Conservation (phyloP, 2,113 vertebrate species). For the Chloebia gouldiae region DNA sequence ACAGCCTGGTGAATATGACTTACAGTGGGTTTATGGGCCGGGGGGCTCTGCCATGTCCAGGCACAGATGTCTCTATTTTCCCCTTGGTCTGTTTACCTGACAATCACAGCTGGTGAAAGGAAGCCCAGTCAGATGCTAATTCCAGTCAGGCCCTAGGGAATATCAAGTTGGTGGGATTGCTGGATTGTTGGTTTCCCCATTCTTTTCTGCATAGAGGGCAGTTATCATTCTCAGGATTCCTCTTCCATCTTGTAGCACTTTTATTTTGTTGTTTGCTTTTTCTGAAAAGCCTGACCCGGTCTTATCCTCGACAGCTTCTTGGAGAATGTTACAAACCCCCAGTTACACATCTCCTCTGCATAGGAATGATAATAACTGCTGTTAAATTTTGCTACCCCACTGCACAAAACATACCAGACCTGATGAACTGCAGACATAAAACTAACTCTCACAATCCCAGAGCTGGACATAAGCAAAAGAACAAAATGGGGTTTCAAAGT, state of each 20-base stretch:
- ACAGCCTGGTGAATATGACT: not conserved
- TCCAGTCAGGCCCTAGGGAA: not conserved
- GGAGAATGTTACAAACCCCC: not conserved
- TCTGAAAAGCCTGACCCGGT: not conserved
- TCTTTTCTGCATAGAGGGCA: fast-evolving
- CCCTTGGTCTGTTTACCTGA: not conserved
- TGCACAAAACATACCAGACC: not conserved
- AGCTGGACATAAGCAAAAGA: not conserved
- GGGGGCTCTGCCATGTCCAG: not conserved
- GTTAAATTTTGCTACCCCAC: not conserved
- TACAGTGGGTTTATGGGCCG: not conserved
- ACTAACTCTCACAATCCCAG: not conserved
- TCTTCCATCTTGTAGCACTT: not conserved
- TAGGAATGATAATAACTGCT: not conserved
- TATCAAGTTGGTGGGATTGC: not conserved
- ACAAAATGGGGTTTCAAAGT: not conserved
- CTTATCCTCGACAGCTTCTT: not conserved
- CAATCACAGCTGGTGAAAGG: not conserved
- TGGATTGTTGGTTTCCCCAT: not conserved
- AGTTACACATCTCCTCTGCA: not conserved
- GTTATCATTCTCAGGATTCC: not conserved
- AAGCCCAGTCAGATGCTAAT: not conserved
- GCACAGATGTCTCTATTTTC: not conserved
- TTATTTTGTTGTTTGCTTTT: not conserved
- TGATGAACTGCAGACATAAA: not conserved